Percentiles rank a stretch among this genome's conserved stretches.
phyloP scores from a whole-genome alignment of 2,113 vertebrate species.

The Prionailurus bengalensis region DNA sequence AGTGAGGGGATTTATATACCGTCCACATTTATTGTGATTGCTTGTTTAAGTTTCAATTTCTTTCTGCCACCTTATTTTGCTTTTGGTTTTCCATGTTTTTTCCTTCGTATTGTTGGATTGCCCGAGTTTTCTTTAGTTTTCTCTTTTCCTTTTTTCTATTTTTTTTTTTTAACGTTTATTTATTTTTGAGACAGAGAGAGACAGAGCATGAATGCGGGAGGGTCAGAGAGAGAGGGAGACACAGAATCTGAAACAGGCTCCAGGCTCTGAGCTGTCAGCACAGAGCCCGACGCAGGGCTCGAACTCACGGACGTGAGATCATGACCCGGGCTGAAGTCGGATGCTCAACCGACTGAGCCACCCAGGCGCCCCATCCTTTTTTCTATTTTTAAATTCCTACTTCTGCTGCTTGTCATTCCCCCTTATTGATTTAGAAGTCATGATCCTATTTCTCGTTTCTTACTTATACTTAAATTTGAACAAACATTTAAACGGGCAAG shows the following conservation, averaged over 20 bases:
- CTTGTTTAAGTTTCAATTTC: neutral
- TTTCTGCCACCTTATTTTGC: neutral
- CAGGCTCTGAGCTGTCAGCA: too few species aligned
- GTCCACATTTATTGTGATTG: neutral
- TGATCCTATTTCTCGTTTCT: conserved; percentile 13
- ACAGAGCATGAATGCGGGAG: too few species aligned
- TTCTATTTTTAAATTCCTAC: neutral
- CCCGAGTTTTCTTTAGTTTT: neutral
- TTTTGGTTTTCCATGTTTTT: neutral
- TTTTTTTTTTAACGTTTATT: neutral
- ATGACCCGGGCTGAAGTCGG: too few species aligned
- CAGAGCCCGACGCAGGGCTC: too few species aligned
- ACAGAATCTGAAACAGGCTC: too few species aligned
- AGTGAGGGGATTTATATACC: neutral
- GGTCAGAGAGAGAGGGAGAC: too few species aligned
- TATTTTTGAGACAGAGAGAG: too few species aligned
- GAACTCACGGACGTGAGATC: too few species aligned
- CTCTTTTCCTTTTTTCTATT: neutral
- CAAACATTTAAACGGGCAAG: conserved; percentile 32
- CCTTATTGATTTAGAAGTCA: neutral
- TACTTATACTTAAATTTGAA: neutral
- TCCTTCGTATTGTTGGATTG: neutral
- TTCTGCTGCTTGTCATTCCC: rapidly evolving
- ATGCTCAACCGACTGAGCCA: too few species aligned
- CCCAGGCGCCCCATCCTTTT: neutral